phyloP scores from a whole-genome alignment of 2,113 vertebrate species.

The Natator depressus region DNA sequence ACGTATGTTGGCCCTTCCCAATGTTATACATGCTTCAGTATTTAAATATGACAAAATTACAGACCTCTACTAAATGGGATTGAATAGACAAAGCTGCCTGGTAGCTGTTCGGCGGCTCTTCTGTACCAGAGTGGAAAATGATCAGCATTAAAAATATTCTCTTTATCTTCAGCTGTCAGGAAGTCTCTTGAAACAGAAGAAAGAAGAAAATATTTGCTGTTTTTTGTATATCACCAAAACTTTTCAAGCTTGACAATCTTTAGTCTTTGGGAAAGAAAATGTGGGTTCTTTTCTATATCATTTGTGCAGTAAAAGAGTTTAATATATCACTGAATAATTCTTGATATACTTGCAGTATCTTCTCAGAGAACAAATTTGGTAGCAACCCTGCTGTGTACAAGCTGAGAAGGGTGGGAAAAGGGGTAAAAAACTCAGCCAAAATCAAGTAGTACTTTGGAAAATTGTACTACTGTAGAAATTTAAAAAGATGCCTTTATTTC shows the following conservation, averaged over 20 bases:
- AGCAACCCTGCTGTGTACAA: not conserved
- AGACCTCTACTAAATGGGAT: slow-evolving; percentile 94
- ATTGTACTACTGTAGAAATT: not conserved
- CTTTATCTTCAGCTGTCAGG: slow-evolving; percentile 95
- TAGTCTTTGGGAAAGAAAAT: not conserved
- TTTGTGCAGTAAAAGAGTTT: not conserved
- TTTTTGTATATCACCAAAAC: not conserved
- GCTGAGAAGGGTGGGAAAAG: not conserved
- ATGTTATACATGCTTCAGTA: not conserved
- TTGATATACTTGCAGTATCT: not conserved
- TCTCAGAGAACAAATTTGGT: not conserved
- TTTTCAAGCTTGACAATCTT: not conserved
- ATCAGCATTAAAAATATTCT: slow-evolving; percentile 97
- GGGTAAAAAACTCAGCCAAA: not conserved
- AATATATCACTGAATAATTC: not conserved
- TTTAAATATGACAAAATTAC: not conserved
- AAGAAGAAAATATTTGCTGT: slow-evolving; percentile 46
- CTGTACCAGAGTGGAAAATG: slow-evolving; percentile 99
- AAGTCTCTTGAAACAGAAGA: slow-evolving; percentile 92
- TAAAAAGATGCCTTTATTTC: not conserved
- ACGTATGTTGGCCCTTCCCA: not conserved
- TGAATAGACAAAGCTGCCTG: slow-evolving; percentile 96
- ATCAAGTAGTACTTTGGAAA: not conserved
- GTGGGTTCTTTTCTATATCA: not conserved
- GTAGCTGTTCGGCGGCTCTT: slow-evolving; percentile 96